Base-by-base conservation (phyloP, 92 coral and sea anemone species). In the Plumapathes pennacea region DNA sequence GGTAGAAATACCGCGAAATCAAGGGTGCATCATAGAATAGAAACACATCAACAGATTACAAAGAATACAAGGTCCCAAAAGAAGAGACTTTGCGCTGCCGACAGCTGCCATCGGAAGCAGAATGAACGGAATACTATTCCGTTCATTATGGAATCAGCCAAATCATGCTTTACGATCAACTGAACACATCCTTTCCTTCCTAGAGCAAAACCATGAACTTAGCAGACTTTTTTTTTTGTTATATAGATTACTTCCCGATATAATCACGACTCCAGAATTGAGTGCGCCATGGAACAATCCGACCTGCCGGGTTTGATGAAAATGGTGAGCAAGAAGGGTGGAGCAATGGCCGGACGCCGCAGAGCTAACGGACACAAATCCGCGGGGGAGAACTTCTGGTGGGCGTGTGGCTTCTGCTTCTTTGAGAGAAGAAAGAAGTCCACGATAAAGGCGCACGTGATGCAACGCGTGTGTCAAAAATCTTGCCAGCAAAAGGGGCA, bases 371-470 rank as follows among this genome's bases (percentile, higher is more conserved):
- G 54, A 10, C 26, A 53, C 40, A 40, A 20, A 57, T 40, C 61
- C 18, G 50, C 78, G 29, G 78, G 55, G 22, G 60, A 61, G 19
- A 44, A 38, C 24, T 61, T 61, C 26, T 69, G 67, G 67, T 77
- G 84, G 78, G 67, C 78, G 24, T 77, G 84, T 46, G 84, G 78
- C 0, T 44, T 45, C 21, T 77, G 84, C 26, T 77, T 51, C 28
- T 77, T 77, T 31, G 77, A 77, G 58, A 55, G 72, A 7, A 64
- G 54, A 43, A 77, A 77, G 52, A 77, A 77, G 61, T 77, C 78
- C 36, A 69, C 84, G 7, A 72, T 77, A 3, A 69, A 54, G 40
- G 78, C 77, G 18, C 78, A 77, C 31, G 42, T 77, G 22, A 72
- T 60, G 15, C 77, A 69, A 34, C 37, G 54, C 3, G 78, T 77